Base-by-base conservation (phyloP, 1,140 invertebrate genomes). In the Drosophila arizonae region DNA sequence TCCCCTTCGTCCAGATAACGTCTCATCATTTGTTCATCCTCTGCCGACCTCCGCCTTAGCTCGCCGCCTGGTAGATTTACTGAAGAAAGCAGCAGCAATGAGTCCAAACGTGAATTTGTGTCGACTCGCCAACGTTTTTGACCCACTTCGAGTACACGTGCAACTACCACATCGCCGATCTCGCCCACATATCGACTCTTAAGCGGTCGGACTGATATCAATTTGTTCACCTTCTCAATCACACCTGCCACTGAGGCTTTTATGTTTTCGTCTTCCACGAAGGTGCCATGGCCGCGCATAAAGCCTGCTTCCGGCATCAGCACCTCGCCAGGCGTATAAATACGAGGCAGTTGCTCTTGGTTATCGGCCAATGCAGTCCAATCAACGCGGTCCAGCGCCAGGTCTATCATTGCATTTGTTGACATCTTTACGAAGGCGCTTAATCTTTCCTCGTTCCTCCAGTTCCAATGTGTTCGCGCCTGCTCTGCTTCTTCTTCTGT, bases 1-100 rank as follows among this genome's bases (percentile, higher is more conserved):
- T 99, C 99, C 24, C 98, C 98, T 93, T 99, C 98, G 91, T 97
- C 95, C 13, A 99, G 92, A 93, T 98, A 98, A 48, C 96, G 94
- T 61, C 98, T 93, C 99, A 99, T 99, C 93, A 97, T 96, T 89
- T 98, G 95, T 92, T 99, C 98, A 94, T 99, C 99, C 94, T 99
- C 98, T 4, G 95, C 96, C 10, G 97, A 98, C 92, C 98, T 94
- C 77, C 98, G 93, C 80, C 98, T 94, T 95, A 98, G 56, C 60
- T 92, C 90, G 3, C 91, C 99, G 43, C 98, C 98, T 48, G 98
- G 98, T 76, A 99, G 93, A 94, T 99, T 99, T 5, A 99, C 97
- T 56, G 97, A 97, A 0, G 97, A 98, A 24, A 99, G 92, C 60
- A 97, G 93, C 4, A 99, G 93, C 46, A 97, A 93, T 5, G 98